phyloP scores from a whole-genome alignment of 2,797 vertebrate genomes.

The Myotis myotis region DNA sequence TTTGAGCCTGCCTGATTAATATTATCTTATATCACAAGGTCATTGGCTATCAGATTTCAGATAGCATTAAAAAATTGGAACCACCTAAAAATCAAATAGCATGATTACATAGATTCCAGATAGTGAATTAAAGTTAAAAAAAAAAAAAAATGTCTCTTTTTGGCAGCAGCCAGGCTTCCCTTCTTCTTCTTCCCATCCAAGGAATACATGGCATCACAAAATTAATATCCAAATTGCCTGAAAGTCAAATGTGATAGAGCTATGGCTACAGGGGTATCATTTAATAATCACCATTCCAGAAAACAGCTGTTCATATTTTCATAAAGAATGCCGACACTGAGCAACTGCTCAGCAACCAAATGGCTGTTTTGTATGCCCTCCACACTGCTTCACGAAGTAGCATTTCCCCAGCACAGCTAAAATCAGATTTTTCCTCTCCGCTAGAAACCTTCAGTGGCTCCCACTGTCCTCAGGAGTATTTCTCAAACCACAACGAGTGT shows the following conservation, averaged over 20 bases:
- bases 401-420: background rate
- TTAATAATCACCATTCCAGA: constrained; percentile 45
- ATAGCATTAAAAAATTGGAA: background rate
- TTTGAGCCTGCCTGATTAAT: constrained; percentile 36
- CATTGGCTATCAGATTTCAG: constrained; percentile 49
- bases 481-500: background rate
- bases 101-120: constrained; percentile 6
- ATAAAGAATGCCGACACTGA: background rate
- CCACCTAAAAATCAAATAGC: constrained; percentile 39
- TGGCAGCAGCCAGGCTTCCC: background rate
- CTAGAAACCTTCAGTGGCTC: background rate
- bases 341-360: background rate
- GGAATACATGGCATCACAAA: constrained; percentile 19
- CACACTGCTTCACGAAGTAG: background rate
- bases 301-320: background rate
- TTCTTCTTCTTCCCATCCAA: background rate
- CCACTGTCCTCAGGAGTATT: background rate
- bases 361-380: background rate
- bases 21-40: constrained; percentile 35
- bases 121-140: constrained; percentile 39
- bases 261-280: background rate
- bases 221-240: background rate
- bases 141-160: background rate
- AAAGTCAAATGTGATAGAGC: background rate
- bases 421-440: background rate